phyloP scores from a whole-genome alignment of 2,888 invertebrate species.

The Lathronympha strigana region DNA sequence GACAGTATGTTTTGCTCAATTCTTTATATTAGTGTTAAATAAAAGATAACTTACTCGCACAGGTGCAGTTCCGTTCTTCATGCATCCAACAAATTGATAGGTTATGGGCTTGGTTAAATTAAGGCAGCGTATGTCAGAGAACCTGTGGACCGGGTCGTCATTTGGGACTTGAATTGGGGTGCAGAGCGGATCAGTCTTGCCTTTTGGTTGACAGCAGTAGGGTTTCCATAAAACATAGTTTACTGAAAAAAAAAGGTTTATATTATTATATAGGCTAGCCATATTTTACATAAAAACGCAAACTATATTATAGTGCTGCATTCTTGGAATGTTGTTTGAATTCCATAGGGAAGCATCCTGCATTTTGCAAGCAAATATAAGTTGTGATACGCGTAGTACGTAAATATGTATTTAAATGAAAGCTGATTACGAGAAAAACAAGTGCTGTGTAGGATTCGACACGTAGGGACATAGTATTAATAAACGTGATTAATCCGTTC shows the following conservation, averaged over 20 bases:
- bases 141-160: slow-evolving; percentile 21
- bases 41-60: slow-evolving; percentile 9
- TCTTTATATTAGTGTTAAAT: too few species aligned
- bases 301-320: too few species aligned
- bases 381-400: too few species aligned
- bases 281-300: background rate
- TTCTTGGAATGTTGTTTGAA: too few species aligned
- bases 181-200: slow-evolving; percentile 12
- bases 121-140: slow-evolving; percentile 13
- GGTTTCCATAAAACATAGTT: slow-evolving; percentile 18
- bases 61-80: slow-evolving; percentile 6
- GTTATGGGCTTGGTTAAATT: slow-evolving; percentile 24
- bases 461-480: too few species aligned
- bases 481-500: too few species aligned
- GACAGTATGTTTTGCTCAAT: too few species aligned
- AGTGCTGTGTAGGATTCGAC: too few species aligned
- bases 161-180: slow-evolving; percentile 4
- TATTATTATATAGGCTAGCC: background rate
- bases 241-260: slow-evolving; percentile 3
- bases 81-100: slow-evolving; percentile 16
- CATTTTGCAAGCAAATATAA: too few species aligned
- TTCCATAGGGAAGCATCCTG: too few species aligned
- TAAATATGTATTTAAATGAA: too few species aligned
- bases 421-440: too few species aligned
- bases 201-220: slow-evolving; percentile 19